Conservation (phyloP, 2,888 invertebrate species). For the Cheilosia impressa region DNA sequence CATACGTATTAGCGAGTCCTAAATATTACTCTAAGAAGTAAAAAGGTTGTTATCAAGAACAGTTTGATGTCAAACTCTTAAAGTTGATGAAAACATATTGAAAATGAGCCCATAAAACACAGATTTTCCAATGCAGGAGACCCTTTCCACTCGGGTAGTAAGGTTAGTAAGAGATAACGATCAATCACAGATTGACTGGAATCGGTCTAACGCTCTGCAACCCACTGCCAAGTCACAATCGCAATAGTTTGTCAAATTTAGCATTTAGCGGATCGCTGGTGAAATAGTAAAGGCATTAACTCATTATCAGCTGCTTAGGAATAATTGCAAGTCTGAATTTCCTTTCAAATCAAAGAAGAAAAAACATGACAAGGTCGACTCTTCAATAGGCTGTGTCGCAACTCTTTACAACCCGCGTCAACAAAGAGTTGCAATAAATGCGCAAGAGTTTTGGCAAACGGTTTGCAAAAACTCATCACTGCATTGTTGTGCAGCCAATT, state of each 20-base stretch:
- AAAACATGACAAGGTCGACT: constrained; percentile 25
- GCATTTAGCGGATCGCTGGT: neutral
- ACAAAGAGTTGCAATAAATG: constrained; percentile 67
- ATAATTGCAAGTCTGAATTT: neutral
- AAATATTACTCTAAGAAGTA: no score
- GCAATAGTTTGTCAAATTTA: neutral
- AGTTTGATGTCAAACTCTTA: no score
- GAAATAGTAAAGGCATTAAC: neutral
- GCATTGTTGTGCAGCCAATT: neutral
- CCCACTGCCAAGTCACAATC: neutral
- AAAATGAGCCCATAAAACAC: no score
- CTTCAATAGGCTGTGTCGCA: constrained; percentile 23
- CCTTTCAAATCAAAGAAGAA: neutral
- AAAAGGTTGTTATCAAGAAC: no score
- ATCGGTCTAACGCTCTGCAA: no score
- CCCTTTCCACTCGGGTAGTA: no score
- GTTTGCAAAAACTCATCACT: constrained; percentile 49
- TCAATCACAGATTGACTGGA: no score
- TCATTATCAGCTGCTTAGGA: neutral
- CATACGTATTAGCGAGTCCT: no score
- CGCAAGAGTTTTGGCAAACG: constrained; percentile 4
- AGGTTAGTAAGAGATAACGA: no score
- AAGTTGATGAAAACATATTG: no score
- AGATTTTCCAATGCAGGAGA: no score
- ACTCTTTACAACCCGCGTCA: constrained; percentile 62